Evolutionary conservation across 2,797 vertebrate species (phyloP), one percentile per base, ranked within the genome.

Genomic region (Parotocinclus haroldoi): DNA sequence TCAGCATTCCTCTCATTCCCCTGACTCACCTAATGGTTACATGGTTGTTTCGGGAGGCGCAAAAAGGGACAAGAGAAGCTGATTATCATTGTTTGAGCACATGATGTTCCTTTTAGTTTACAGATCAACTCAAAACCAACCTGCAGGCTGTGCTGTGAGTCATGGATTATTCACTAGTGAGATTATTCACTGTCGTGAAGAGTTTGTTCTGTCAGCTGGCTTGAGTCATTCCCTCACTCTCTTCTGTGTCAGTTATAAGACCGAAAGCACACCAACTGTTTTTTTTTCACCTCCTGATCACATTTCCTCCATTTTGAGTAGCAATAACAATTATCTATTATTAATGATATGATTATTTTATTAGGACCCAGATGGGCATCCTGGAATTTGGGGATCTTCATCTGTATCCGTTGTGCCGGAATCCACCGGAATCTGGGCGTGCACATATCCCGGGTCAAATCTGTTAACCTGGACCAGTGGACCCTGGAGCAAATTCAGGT

Each of bases 401-500:
- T 99, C 80, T 99, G 97, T 55, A 99, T 99, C 78, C 95, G 96
- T 60, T 99, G 97, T 74, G 97, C 97, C 0, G 97, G 96, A 2
- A 96, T 99, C 84, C 97, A 99, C 88, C 91, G 97, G 80, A 99
- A 99, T 77, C 87, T 99, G 0, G 97, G 97, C 0, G 97, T 99
- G 54, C 97, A 99, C 81, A 99, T 99, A 81, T 99, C 97, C 86
- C 91, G 94, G 78, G 97, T 99, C 71, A 99, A 99, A 67, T 99
- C 97, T 0, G 96, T 99, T 74, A 99, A 99, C 76, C 89, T 99
- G 8, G 97, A 99, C 85, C 95, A 99, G 78, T 99, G 97, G 97
- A 99, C 96, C 0, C 95, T 96, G 73, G 96, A 99, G 68, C 97
- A 98, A 85, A 96, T 99, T 58, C 96, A 96, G 93, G 97, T 99